Conservation (phyloP, 2,888 invertebrate species). For the Entomobrya proxima region DNA sequence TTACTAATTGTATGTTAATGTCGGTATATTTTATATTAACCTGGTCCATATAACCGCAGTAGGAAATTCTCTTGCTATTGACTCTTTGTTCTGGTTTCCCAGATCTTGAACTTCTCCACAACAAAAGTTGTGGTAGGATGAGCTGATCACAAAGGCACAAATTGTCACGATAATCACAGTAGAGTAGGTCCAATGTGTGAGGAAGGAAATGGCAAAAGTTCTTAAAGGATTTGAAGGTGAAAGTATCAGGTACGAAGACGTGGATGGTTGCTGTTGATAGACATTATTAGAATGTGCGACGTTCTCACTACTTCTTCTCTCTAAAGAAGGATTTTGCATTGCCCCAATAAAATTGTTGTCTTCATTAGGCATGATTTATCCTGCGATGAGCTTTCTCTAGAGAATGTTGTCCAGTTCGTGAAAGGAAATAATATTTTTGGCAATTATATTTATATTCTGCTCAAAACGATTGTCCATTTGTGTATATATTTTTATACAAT, state of each 20-base stretch:
- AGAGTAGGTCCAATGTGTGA: slow-evolving; percentile 59
- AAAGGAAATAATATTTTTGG: too few species aligned
- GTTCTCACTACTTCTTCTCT: slow-evolving; percentile 1
- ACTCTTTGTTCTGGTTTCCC: neutral
- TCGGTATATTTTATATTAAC: neutral
- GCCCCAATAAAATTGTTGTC: slow-evolving; percentile 38
- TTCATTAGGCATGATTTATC: slow-evolving; percentile 41
- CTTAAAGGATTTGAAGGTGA: slow-evolving; percentile 58
- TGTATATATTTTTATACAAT: too few species aligned
- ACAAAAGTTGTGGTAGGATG: slow-evolving; percentile 36
- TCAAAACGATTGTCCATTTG: too few species aligned
- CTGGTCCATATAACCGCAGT: neutral
- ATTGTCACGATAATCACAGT: slow-evolving; percentile 52
- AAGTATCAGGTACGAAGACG: slow-evolving; percentile 56
- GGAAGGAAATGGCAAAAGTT: slow-evolving; percentile 53
- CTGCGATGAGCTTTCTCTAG: neutral
- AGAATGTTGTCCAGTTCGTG: too few species aligned
- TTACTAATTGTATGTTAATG: neutral
- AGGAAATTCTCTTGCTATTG: neutral
- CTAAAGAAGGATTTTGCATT: slow-evolving; percentile 38
- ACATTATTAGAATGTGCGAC: neutral
- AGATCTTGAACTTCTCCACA: neutral
- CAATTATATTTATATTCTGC: too few species aligned
- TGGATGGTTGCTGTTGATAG: slow-evolving; percentile 7
- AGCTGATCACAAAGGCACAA: slow-evolving; percentile 63